Conservation (phyloP, 2,797 vertebrate species). For the Ispidina picta region DNA sequence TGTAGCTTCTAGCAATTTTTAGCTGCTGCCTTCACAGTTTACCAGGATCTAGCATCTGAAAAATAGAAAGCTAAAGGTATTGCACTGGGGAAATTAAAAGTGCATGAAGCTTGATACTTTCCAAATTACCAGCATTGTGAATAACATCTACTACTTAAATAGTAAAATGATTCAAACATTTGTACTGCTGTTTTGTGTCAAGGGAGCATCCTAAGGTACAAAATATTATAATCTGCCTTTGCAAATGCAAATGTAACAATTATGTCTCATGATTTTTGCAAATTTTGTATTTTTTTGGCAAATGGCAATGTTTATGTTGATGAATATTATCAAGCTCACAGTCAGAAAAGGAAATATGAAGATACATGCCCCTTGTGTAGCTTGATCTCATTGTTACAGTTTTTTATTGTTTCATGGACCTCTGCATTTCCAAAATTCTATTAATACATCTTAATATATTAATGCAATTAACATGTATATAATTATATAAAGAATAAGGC, state of each 20-base stretch:
- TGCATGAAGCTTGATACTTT: background rate
- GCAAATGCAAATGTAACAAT: background rate
- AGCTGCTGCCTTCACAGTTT: background rate
- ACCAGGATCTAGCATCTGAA: background rate
- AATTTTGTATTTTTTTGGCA: background rate
- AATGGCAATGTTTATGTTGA: background rate
- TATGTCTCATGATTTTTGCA: background rate
- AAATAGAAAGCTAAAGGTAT: background rate
- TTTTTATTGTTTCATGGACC: background rate
- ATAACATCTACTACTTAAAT: background rate
- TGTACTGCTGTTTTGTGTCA: background rate
- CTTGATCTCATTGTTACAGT: background rate
- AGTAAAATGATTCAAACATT: background rate
- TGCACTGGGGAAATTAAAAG: background rate
- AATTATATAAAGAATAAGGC: background rate
- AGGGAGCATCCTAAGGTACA: background rate
- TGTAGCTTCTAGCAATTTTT: background rate
- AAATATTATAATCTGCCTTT: background rate
- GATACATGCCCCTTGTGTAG: background rate
- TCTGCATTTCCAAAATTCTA: background rate
- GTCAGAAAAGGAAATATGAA: background rate
- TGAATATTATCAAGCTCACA: background rate
- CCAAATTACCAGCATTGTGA: background rate
- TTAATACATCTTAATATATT: background rate
- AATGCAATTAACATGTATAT: too few species aligned